Conservation (phyloP, 1,140 invertebrate species). For the Ostrea denselamellosa region DNA sequence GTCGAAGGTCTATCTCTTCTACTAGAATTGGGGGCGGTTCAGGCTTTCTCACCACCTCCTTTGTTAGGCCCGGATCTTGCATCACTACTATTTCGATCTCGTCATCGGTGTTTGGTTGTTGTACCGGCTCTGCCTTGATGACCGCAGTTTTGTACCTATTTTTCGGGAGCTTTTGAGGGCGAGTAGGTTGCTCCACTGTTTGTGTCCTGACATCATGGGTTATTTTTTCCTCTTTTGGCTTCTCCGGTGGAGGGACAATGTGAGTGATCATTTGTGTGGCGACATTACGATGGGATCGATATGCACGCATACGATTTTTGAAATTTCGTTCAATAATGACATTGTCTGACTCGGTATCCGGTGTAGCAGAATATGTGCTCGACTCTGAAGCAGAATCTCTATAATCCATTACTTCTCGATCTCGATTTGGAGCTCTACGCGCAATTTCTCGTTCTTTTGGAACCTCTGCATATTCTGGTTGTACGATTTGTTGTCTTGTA, state of each 20-base stretch:
- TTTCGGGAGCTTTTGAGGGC: slow-evolving; percentile 6
- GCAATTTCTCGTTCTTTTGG: not conserved
- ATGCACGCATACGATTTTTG: not conserved
- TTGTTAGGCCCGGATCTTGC: slow-evolving; percentile 7
- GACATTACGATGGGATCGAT: not conserved
- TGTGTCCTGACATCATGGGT: not conserved
- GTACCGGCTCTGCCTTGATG: not conserved
- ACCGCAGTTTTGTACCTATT: slow-evolving; percentile 15
- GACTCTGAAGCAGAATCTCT: not conserved
- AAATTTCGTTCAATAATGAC: not conserved
- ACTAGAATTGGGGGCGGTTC: not conserved
- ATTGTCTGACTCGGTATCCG: not conserved
- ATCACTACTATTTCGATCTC: slow-evolving; percentile 20
- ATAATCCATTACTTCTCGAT: not conserved
- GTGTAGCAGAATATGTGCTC: not conserved
- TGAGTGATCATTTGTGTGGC: slow-evolving; percentile 16
- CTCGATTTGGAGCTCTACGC: not conserved
- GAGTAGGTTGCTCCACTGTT: not conserved
- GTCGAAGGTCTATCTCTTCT: slow-evolving; percentile 6
- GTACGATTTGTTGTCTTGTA: not conserved
- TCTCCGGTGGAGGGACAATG: not conserved
- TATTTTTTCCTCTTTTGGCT: not conserved
- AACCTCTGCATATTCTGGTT: slow-evolving; percentile 6
- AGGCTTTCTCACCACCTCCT: not conserved
- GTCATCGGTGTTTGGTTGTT: not conserved